phyloP scores from a whole-genome alignment of 2,113 vertebrate genomes.

The Vanacampus margaritifer region DNA sequence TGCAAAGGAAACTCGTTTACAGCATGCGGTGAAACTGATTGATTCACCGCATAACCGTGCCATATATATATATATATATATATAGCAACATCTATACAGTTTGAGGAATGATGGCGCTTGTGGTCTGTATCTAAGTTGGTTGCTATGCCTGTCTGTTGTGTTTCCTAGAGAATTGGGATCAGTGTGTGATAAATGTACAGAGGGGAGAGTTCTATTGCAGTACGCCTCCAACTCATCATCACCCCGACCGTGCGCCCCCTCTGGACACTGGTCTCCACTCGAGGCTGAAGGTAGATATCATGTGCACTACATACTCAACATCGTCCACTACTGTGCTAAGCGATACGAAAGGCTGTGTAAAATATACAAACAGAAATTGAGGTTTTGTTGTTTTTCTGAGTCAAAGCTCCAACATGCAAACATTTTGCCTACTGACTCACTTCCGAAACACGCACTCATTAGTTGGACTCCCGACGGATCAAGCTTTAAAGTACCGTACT shows the following conservation, averaged over 20 bases:
- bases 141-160: conserved; percentile 83
- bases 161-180: conserved; percentile 99
- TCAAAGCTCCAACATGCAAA: conserved; percentile 29
- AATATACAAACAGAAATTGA: conserved; percentile 20
- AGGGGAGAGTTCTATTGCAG: conserved; percentile 87
- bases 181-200: conserved; percentile 91
- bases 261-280: conserved; percentile 95
- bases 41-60: too few relatives aligned
- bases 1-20: too few relatives aligned
- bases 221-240: conserved; percentile 93
- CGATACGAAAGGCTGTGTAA: conserved; percentile 18
- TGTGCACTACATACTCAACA: background rate
- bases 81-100: too few relatives aligned
- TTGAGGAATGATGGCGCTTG: conserved; percentile 23
- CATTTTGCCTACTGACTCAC: conserved; percentile 42
- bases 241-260: conserved; percentile 88
- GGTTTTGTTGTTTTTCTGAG: conserved; percentile 37
- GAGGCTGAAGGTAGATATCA: conserved; percentile 90
- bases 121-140: conserved; percentile 86
- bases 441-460: conserved; percentile 48
- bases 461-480: conserved; percentile 48
- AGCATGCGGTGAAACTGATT: too few relatives aligned
- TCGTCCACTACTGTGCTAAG: background rate
- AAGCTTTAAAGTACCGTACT: conserved; percentile 42
- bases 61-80: too few relatives aligned